Conservation (phyloP, 2,113 vertebrate species). For the Rattus norvegicus region DNA sequence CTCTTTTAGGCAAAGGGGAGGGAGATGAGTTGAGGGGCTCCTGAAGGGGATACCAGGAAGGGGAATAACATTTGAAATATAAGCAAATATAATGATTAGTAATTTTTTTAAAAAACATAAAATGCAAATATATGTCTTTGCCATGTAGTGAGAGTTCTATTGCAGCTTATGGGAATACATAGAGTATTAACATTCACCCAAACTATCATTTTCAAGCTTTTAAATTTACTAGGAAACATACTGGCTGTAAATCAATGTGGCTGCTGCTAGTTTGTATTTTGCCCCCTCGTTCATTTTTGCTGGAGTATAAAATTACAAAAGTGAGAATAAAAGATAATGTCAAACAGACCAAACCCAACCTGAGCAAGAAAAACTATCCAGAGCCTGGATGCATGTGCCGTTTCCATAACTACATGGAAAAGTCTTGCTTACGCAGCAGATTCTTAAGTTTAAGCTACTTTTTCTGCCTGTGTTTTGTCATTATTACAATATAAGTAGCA, state of each 20-base stretch:
- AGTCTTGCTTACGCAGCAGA: not conserved
- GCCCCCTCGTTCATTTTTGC: not conserved
- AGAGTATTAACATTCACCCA: slow-evolving; percentile 43
- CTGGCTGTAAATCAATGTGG: not conserved
- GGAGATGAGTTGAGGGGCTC: too few species aligned
- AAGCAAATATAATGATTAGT: too few species aligned
- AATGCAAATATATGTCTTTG: slow-evolving; percentile 30
- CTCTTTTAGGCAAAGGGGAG: too few species aligned
- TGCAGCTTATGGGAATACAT: slow-evolving; percentile 23
- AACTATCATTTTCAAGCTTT: slow-evolving; percentile 33
- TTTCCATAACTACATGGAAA: slow-evolving; percentile 6
- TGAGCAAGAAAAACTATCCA: not conserved
- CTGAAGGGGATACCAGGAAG: too few species aligned
- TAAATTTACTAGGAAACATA: slow-evolving; percentile 22
- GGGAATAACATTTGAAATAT: too few species aligned
- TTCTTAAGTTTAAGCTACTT: not conserved
- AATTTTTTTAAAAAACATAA: not conserved
- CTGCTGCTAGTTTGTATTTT: not conserved
- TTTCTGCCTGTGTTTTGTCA: not conserved
- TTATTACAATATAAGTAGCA: not conserved
- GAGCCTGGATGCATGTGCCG: not conserved
- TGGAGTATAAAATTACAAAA: slow-evolving; percentile 14
- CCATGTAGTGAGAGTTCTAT: slow-evolving; percentile 41
- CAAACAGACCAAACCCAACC: not conserved
- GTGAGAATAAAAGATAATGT: not conserved